phyloP scores from a whole-genome alignment of 2,888 invertebrate species.

The Chironomus riparius region DNA sequence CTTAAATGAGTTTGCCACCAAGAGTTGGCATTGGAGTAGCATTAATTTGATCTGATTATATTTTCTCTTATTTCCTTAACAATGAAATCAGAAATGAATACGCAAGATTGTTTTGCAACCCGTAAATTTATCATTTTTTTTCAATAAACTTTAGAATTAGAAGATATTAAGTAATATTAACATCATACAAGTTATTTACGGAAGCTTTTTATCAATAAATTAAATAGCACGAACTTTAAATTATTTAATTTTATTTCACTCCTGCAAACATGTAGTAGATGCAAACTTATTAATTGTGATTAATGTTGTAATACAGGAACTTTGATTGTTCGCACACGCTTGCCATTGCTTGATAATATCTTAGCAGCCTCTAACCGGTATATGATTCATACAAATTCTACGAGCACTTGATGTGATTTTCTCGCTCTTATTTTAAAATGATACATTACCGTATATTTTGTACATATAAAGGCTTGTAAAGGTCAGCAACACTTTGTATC shows the following conservation, averaged over 20 bases:
- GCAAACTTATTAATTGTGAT: constrained; percentile 10
- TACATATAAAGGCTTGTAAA: background rate
- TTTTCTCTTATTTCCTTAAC: background rate
- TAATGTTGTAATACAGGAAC: background rate
- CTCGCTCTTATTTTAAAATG: background rate
- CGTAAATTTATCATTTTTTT: background rate
- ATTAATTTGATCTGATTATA: constrained; percentile 1
- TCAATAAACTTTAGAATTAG: too few relatives aligned
- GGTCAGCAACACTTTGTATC: constrained; percentile 23
- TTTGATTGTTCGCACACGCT: background rate
- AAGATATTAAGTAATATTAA: background rate
- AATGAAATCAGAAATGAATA: background rate
- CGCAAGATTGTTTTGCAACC: background rate
- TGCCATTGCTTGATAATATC: background rate
- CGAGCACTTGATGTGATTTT: constrained; percentile 15
- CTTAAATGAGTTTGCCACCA: background rate
- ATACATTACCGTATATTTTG: background rate
- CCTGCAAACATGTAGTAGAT: background rate
- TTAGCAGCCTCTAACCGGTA: constrained; percentile 11
- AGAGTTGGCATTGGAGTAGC: background rate
- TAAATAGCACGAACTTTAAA: background rate
- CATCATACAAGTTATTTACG: constrained; percentile 5
- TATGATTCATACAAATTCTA: constrained; percentile 6
- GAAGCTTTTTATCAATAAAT: constrained; percentile 6
- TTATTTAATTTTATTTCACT: background rate